Conservation (phyloP, 2,797 vertebrate genomes). For the Trachops cirrhosus region DNA sequence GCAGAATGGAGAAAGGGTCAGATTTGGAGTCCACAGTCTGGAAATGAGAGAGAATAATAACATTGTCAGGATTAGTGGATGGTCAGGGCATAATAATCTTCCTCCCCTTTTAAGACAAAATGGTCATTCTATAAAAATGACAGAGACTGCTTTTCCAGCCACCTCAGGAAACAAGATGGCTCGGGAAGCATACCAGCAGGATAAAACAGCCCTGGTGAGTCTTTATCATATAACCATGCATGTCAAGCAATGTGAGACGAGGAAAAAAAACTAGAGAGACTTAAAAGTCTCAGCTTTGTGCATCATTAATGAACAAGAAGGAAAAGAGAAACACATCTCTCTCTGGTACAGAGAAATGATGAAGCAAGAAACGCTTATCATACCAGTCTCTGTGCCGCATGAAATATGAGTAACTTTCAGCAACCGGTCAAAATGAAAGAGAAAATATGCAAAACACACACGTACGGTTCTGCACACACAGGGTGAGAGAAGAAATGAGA, state of each 20-base stretch:
- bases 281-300: conserved; percentile 28
- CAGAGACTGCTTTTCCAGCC: conserved; percentile 33
- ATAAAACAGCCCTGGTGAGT: neutral
- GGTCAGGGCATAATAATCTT: neutral
- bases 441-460: conserved; percentile 50
- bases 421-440: conserved; percentile 47
- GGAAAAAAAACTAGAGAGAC: neutral
- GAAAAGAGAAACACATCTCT: neutral
- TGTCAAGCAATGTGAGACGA: conserved; percentile 16
- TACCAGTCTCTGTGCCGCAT: conserved; percentile 5
- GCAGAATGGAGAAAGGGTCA: neutral
- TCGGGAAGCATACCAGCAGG: neutral
- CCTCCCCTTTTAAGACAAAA: neutral
- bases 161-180: conserved; percentile 18
- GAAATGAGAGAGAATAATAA: conserved; percentile 5
- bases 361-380: conserved; percentile 17
- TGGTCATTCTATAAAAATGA: conserved; percentile 35
- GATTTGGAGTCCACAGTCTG: neutral
- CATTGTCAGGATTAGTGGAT: neutral
- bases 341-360: neutral
- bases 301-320: conserved; percentile 45
- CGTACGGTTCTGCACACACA: neutral
- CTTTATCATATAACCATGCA: conserved; percentile 10
- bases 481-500: neutral
- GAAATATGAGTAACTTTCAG: conserved; percentile 50